Base-by-base conservation (phyloP, 2,797 vertebrate genomes). In the Prunella strophiata region DNA sequence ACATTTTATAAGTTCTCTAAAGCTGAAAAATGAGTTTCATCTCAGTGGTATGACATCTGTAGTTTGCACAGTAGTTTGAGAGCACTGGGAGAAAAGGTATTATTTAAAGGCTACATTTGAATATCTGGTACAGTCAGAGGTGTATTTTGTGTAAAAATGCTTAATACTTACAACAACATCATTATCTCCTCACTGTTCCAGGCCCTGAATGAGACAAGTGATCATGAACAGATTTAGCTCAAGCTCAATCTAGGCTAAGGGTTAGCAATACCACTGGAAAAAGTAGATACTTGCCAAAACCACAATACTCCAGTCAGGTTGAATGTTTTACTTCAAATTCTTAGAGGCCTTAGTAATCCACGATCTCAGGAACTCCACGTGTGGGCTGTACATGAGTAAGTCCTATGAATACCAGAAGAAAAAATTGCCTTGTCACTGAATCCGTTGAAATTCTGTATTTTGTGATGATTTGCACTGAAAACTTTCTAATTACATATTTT, bases 341-440 rank as follows among this genome's bases (percentile, higher is more conserved):
- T 87, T 71, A 50, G 27, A 68, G 34, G 8, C 12, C 29, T 67
- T 32, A 42, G 22, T 55, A 62, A 90, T 14, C 11, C 32, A 36
- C 45, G 27, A 57, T 11, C 23, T 75, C 38, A 81, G 20, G 48
- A 59, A 22, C 30, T 80, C n/a, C 32, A 25, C 0, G 0, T 27
- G 9, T 38, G 23, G 48, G 13, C 18, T 79, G 18, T 42, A 57
- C 25, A 8, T 8, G 26, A 42, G 7, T 21, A 66, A 5, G 3
- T 51, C 2, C 0, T 40, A 63, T n/a, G 30, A 77, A 43, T 32
- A 45, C 36, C 26, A 74, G n/a, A 16, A 52, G 30, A 68, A 85
- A 73, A 92, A 54, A 22, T 13, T 77, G 7, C 26, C 11, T 83
- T 77, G 48, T 73, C 72, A 83, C 21, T 25, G 15, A 80, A 85